Base-by-base conservation (phyloP, 1,140 invertebrate genomes). In the Elymnias hypermnestra region DNA sequence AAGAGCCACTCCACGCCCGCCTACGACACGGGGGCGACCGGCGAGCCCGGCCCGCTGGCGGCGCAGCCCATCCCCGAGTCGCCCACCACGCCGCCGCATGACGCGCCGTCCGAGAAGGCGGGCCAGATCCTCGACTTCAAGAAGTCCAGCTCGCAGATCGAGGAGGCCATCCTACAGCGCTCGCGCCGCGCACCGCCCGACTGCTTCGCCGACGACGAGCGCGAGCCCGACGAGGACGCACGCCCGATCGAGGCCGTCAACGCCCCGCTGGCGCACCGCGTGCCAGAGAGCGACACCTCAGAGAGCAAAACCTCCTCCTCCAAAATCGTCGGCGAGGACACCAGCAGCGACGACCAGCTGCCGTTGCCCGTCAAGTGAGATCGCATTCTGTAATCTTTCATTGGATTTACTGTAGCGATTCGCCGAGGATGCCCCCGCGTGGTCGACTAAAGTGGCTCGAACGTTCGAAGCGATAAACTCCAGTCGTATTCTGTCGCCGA, bases 1-100 rank as follows among this genome's bases (percentile, higher is more conserved):
- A 94, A 94, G 75, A 92, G 91, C 60, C 89, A 92, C 63, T 94
- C 92, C 50, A 93, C 92, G 2, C 92, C 93, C 0, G 91, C 91
- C 0, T 94, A 94, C 73, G 92, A 94, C 73, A 87, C 90, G 55
- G 88, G 86, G 5, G 63, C 51, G 58, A 63, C 5, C 42, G 35
- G 54, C 13, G 60, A 60, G 40, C 63, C 53, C 19, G 63, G 50
- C 1, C 38, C 64, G 4, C 60, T 74, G 21, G 57, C 60, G 33
- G 53, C 65, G 33, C 70, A 83, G 57, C 51, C 69, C 31, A 81
- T 81, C 28, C 78, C 76, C 0, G 79, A 83, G 50, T 73, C 79
- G 0, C 72, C 77, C 6, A 76, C 71, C 21, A 69, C 73, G 2
- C 69, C 83, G 17, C 42, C 60, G 59, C 29, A 68, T 63, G 12